Evolutionary conservation across 2,797 vertebrate species (phyloP).

Genomic region (Spinibarbus caldwelli): DNA sequence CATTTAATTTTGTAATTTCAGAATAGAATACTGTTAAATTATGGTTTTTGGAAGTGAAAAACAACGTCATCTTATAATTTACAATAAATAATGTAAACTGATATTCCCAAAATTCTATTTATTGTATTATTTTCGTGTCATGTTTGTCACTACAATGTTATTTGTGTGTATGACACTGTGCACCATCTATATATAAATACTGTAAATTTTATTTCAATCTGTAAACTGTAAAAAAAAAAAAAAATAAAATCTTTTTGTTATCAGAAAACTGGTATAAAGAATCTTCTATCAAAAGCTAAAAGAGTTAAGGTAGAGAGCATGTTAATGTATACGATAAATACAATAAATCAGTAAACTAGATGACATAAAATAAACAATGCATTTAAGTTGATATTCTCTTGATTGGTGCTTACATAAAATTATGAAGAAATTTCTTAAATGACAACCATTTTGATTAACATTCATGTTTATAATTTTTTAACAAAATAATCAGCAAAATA

Average conservation of each 20-base stretch:
- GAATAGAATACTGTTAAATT: neutral
- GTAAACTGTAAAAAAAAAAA: no score
- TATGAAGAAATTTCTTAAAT: neutral
- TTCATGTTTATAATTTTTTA: neutral
- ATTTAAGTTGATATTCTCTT: no score
- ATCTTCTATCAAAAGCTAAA: no score
- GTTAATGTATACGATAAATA: neutral
- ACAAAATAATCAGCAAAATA: neutral
- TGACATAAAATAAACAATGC: neutral
- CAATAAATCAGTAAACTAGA: neutral
- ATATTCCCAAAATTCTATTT: neutral
- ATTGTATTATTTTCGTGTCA: no score
- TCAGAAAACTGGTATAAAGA: no score
- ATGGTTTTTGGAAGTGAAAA: no score
- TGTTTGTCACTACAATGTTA: no score
- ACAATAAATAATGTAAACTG: neutral
- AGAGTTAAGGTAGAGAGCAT: neutral
- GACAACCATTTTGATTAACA: neutral
- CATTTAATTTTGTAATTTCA: neutral
- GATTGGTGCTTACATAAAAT: neutral
- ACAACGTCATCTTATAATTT: neutral
- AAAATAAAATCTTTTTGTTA: no score
- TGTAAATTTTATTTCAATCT: no score
- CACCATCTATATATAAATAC: no score
- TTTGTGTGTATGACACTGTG: no score